Base-by-base conservation (phyloP, 2,113 vertebrate genomes). In the Melanocharis versteri region DNA sequence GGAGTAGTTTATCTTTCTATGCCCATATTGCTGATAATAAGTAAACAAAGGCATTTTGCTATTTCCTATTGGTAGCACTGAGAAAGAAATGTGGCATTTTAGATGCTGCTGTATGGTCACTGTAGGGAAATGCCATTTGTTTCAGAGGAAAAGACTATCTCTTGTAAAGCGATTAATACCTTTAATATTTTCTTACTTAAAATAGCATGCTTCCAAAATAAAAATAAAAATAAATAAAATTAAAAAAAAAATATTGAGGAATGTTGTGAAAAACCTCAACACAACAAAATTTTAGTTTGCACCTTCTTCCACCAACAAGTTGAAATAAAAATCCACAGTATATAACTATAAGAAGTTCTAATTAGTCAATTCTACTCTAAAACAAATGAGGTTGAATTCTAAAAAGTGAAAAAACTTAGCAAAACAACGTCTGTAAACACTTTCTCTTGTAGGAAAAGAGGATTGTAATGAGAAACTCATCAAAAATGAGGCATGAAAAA, bases 361-460 rank as follows among this genome's bases (percentile, higher is more conserved):
- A 94, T 93, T 87, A 84, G 70, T 71, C 53, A 81, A 26, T 54
- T 64, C 64, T 71, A 72, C n/a, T 94, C 48, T 35, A 94, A 94
- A 86, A 51, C 40, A 93, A 94, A 75, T 13, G 17, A 81, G 64
- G 27, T 10, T 79, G 48, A 84, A 78, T 56, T 75, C 64, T 24
- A 10, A 75, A 64, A 97, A 93, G 51, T 76, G 76, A 39, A 87
- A 82, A 93, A 92, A 87, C 31, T 92, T 96, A 85, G 54, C 54
- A 86, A 93, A 98, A 95, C 31, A 89, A 83, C 80, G 30, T 62
- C 73, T 82, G n/a, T 94, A 96, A 96, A 93, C 78, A 68, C 40
- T 94, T 96, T 97, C 89, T 90, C 40, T 45, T 4, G 26, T n/a
- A 50, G 31, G 12, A 92, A 84, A 45, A 48, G 22, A n/a, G 15